Evolutionary conservation across 2,888 invertebrate genomes (phyloP), one percentile per base, ranked within the genome.

Genomic region (Dolichopus griseipennis): DNA sequence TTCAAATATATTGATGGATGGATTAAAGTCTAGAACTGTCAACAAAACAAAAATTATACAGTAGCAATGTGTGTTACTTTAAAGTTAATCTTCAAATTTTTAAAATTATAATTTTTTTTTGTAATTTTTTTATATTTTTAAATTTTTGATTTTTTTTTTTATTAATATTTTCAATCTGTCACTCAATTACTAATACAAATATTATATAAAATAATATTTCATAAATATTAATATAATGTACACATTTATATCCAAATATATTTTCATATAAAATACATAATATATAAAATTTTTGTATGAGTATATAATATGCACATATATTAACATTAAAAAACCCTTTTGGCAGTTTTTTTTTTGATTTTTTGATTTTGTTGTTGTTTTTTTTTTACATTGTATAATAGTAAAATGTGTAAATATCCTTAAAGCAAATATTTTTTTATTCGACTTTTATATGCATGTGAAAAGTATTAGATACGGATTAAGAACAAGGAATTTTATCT

Each of bases 351-450:
- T 6, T 7, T 41, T 41, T 41, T 41, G 3, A 15, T 41, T 41
- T 41, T n/a, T 15, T 41, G 2, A 1, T 41, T 41, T 41, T 41
- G n/a, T n/a, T n/a, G n/a, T 41, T 41, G 2, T 41, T 15, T 2
- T 41, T 15, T 41, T 41, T 41, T 41, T 41, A 15, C 41, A n/a
- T 15, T 41, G 12, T 52, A 18, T 52, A 52, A 52, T 18, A 52
- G 52, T 52, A 52, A 52, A 52, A 52, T n/a, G 52, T 52, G n/a
- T 52, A 52, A 52, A 52, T 52, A 52, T 52, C 52, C 52, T 52
- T 52, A 18, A 52, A 52, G 52, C 15, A 52, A 52, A 52, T 52
- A 52, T 52, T 52, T 15, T 43, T 52, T 52, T 52, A 52, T 52
- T 52, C n/a, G 52, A 52, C 15, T 52, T 52, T 52, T 52, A n/a